A percentile compares a stretch with the other conserved stretches of the same genome.
phyloP scores from a whole-genome alignment of 2,797 vertebrate species.

The Cossypha dichroa region DNA sequence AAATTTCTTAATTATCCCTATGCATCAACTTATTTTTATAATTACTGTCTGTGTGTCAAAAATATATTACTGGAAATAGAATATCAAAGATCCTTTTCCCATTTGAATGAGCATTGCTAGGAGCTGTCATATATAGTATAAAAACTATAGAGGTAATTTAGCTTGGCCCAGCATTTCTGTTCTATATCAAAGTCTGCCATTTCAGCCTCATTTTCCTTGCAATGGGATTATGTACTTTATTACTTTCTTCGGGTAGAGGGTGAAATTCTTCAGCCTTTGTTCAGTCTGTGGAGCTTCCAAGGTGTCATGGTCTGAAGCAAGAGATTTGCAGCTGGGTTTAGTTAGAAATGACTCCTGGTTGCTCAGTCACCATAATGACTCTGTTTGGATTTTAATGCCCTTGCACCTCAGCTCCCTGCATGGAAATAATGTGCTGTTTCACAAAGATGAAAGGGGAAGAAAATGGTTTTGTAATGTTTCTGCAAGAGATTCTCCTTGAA shows the following conservation, averaged over 20 bases:
- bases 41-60: background rate
- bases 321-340: background rate
- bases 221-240: background rate
- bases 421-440: constrained; percentile 15
- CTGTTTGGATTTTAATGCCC: constrained; percentile 32
- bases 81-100: background rate
- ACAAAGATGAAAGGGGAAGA: constrained; percentile 3
- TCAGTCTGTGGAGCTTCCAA: background rate
- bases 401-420: background rate
- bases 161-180: background rate
- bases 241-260: background rate
- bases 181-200: background rate
- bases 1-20: background rate
- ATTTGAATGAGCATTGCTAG: background rate
- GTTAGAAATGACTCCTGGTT: background rate
- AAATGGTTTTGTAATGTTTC: constrained; percentile 30
- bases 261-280: background rate
- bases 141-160: background rate
- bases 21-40: background rate
- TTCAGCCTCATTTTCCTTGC: background rate
- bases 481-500: background rate
- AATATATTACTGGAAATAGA: background rate
- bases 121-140: background rate
- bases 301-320: background rate
- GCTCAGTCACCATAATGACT: background rate